Evolutionary conservation across 64 coral and sea anemone species (phyloP).

Genomic region (Montipora cactus): DNA sequence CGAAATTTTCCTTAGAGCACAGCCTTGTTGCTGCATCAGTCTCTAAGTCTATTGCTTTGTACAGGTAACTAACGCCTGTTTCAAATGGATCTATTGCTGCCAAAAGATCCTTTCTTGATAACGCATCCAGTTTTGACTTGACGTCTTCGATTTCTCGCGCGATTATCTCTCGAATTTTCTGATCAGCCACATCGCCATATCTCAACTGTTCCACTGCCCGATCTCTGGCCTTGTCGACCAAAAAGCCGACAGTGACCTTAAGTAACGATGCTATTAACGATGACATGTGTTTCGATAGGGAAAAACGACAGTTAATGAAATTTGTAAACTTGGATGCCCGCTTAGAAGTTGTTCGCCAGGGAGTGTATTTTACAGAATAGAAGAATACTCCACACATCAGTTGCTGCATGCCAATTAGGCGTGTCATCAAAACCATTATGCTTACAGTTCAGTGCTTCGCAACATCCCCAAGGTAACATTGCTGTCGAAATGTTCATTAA

Average conservation of each 20-base stretch:
- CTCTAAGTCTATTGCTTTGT: neutral
- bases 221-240: neutral
- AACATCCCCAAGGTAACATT: too few species aligned
- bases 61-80: conserved; percentile 43
- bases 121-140: conserved; percentile 54
- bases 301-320: too few species aligned
- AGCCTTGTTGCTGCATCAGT: neutral
- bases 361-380: too few species aligned
- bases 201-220: neutral
- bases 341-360: too few species aligned
- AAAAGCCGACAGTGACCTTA: neutral
- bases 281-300: neutral
- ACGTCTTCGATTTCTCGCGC: conserved; percentile 56
- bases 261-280: neutral
- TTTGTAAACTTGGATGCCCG: too few species aligned
- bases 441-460: too few species aligned
- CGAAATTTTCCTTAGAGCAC: too few species aligned
- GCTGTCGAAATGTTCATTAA: too few species aligned
- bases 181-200: conserved; percentile 46
- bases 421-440: too few species aligned
- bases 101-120: conserved; percentile 58
- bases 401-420: too few species aligned
- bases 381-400: too few species aligned
- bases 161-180: conserved; percentile 55
- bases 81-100: conserved; percentile 47